Evolutionary conservation across 1,140 invertebrate species (phyloP).

Genomic region (Micrasema longulum): DNA sequence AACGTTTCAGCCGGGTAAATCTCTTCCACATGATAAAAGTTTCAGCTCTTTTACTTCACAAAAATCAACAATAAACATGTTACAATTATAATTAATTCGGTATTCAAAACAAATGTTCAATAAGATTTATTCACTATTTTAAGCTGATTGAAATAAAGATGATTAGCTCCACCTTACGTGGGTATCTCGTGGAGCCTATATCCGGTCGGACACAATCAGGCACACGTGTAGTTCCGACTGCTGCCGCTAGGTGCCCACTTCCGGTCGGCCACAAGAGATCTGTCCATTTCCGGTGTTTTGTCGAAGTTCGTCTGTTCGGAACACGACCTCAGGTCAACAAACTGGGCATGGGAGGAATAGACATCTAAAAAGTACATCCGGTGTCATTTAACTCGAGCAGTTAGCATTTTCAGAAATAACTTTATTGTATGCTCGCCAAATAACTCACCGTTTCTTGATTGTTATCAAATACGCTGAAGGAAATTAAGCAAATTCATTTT

Average conservation of each 20-base stretch:
- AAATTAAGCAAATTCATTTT: too few relatives aligned
- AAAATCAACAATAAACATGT: too few relatives aligned
- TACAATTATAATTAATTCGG: too few relatives aligned
- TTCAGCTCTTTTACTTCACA: too few relatives aligned
- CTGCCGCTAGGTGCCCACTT: constrained; percentile 41
- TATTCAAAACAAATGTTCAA: too few relatives aligned
- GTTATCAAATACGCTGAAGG: background rate
- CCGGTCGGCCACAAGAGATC: constrained; percentile 42
- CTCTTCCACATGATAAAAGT: too few relatives aligned
- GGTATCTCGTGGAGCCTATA: constrained; percentile 39
- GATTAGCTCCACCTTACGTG: constrained; percentile 33
- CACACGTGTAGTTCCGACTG: constrained; percentile 47
- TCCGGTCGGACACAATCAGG: constrained; percentile 38
- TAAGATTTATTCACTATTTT: too few relatives aligned
- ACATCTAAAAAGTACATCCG: constrained; percentile 40
- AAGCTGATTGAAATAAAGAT: constrained; percentile 11
- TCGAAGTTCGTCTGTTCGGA: constrained; percentile 41
- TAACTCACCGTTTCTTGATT: background rate
- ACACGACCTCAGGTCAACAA: constrained; percentile 44
- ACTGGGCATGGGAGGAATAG: constrained; percentile 37
- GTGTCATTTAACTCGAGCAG: constrained; percentile 17
- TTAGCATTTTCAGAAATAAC: background rate
- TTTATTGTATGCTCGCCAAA: too few relatives aligned
- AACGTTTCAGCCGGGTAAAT: too few relatives aligned
- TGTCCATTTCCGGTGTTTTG: constrained; percentile 49